These are phyloP conservation scores for Myotis myotis DNA, from an alignment of 2,797 vertebrate species.

Conservation along the genomic window DNA sequence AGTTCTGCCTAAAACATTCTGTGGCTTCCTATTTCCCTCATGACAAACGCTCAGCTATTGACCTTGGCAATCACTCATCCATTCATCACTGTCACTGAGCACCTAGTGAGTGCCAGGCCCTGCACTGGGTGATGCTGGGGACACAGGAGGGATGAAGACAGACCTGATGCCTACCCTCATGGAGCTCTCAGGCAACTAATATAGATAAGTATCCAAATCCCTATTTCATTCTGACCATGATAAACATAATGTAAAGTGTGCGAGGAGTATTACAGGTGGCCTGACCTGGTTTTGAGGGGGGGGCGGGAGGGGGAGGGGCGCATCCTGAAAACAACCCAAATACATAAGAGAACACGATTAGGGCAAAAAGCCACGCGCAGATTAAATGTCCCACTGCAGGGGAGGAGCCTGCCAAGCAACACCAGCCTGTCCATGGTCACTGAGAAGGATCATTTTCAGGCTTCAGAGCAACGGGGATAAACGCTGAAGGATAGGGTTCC, in stretches of 20 bases:
- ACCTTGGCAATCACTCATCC: not conserved
- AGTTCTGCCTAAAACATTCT: not conserved
- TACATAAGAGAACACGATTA: slow-evolving; percentile 45
- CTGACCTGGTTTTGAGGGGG: slow-evolving; percentile 9
- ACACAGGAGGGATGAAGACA: not conserved
- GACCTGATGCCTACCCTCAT: not conserved
- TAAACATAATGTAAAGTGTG: not conserved
- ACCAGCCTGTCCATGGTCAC: not conserved
- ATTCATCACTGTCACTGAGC: not conserved
- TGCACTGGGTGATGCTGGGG: not conserved
- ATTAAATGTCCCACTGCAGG: slow-evolving; percentile 57
- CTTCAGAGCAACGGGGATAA: not conserved
- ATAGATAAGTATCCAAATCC: not conserved
- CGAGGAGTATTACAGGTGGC: not conserved
- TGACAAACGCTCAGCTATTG: not conserved
- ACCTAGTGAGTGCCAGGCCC: not conserved
- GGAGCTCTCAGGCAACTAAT: not conserved
- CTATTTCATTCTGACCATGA: not conserved
- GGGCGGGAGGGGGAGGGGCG: too few relatives aligned
- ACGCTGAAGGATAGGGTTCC: not conserved
- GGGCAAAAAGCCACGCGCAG: slow-evolving; percentile 24
- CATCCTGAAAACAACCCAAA: slow-evolving; percentile 48
- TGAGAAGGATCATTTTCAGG: slow-evolving; percentile 29
- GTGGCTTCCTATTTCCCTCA: not conserved
- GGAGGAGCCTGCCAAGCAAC: not conserved